Conservation (phyloP, 2,797 vertebrate species). For the Peromyscus melanophrys region DNA sequence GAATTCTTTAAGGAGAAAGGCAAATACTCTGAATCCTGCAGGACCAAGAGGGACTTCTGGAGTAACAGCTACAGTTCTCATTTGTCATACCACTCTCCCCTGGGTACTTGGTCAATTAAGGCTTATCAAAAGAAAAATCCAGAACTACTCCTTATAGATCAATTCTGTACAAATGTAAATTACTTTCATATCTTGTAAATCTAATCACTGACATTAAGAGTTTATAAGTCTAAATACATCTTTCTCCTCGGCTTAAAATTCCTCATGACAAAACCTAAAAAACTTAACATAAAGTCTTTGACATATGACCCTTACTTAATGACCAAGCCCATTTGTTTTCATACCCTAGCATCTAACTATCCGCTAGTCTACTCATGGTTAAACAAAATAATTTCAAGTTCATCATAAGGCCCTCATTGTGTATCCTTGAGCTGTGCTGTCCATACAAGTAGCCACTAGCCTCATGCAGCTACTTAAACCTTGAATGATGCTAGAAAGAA, state of each 20-base stretch:
- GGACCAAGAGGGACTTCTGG: neutral
- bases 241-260: constrained; percentile 46
- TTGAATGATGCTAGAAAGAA: constrained; percentile 32
- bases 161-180: constrained; percentile 66
- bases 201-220: constrained; percentile 51
- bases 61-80: neutral
- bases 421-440: neutral
- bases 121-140: constrained; percentile 62
- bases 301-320: neutral
- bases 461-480: neutral
- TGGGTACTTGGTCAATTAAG: neutral
- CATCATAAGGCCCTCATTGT: neutral
- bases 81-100: neutral
- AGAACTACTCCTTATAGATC: constrained; percentile 5
- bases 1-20: constrained; percentile 58
- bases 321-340: neutral
- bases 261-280: constrained; percentile 63
- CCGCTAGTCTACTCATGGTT: neutral
- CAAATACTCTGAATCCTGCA: constrained; percentile 18
- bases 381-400: neutral
- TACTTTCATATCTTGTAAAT: constrained; percentile 52
- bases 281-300: neutral
- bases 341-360: neutral
- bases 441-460: neutral
- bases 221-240: constrained; percentile 26